Conservation (phyloP, 2,113 vertebrate species). For the Tringa solitaria region DNA sequence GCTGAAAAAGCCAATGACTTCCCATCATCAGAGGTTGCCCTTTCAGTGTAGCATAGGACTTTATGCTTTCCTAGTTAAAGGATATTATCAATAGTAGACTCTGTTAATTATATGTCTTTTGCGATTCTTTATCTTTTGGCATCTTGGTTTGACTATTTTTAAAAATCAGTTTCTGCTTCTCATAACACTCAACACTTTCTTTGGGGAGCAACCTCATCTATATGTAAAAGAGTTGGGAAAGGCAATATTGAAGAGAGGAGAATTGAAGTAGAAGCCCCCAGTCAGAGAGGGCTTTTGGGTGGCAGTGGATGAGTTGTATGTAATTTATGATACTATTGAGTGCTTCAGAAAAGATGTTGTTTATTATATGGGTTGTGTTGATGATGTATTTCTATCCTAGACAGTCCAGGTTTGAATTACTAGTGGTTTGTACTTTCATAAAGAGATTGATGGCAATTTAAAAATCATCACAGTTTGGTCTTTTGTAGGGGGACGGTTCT, state of each 20-base stretch:
- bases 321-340: conserved; percentile 47
- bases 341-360: conserved; percentile 21
- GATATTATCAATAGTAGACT: neutral
- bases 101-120: neutral
- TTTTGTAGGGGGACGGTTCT: neutral
- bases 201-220: neutral
- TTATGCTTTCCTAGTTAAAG: conserved; percentile 14
- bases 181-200: neutral
- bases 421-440: conserved; percentile 23
- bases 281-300: neutral
- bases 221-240: neutral
- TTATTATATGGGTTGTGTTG: conserved; percentile 48
- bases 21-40: conserved; percentile 55
- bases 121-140: neutral
- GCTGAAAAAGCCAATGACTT: conserved; percentile 75
- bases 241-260: neutral
- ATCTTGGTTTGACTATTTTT: neutral
- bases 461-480: neutral
- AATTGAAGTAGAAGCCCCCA: neutral
- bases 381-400: conserved; percentile 59
- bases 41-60: conserved; percentile 52
- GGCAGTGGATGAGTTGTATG: neutral
- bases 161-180: neutral
- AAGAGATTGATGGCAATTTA: conserved; percentile 38
- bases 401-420: conserved; percentile 49